Evolutionary conservation across 2,888 invertebrate species (phyloP).

Genomic region (Salticus scenicus): DNA sequence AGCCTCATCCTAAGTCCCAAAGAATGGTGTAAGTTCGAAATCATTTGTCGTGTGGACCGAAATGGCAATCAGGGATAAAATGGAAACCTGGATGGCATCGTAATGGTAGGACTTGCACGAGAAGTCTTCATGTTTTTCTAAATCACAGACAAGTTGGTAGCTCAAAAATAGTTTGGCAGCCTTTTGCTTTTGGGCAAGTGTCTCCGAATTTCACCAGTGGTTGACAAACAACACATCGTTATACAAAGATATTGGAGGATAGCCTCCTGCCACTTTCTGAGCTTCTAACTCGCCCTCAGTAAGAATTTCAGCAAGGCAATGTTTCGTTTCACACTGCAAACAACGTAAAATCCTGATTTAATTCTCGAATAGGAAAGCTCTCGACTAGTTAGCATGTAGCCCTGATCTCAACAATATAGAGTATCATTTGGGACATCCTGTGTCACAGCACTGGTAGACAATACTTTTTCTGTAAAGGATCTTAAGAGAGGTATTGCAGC

Average conservation of each 20-base stretch:
- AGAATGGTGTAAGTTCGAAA: no score
- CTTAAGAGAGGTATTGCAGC: no score
- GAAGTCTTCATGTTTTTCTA: no score
- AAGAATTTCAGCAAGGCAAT: background rate
- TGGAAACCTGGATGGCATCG: no score
- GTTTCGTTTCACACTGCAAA: background rate
- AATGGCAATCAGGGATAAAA: no score
- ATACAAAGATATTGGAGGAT: background rate
- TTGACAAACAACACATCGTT: background rate
- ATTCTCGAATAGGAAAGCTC: constrained; percentile 5
- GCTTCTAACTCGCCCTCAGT: background rate
- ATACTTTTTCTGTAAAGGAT: no score
- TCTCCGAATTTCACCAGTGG: background rate
- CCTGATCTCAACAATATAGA: constrained; percentile 3
- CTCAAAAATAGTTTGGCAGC: background rate
- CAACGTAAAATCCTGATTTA: constrained; percentile 5
- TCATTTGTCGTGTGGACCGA: no score
- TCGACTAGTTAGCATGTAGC: constrained; percentile 1
- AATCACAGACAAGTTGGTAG: no score
- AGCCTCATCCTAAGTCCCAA: no score
- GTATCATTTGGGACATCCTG: background rate
- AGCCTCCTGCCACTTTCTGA: background rate
- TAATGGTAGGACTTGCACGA: no score
- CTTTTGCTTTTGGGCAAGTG: background rate
- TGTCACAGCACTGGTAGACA: background rate